These are phyloP conservation scores for Parnassius mnemosyne DNA, from an alignment of 2,888 invertebrate genomes.

Conservation along the genomic window DNA sequence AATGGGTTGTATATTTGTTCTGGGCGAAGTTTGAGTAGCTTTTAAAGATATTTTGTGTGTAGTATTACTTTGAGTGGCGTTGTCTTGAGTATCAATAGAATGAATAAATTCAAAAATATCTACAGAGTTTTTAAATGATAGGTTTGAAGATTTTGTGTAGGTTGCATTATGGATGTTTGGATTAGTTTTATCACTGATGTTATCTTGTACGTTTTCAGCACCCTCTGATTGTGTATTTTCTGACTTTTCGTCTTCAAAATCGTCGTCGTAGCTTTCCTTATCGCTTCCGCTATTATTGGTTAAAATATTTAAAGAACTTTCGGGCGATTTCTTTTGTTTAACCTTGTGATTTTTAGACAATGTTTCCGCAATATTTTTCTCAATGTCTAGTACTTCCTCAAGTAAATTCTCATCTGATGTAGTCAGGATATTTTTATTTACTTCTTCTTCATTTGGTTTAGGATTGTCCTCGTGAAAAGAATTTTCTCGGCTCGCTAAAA, in stretches of 20 bases:
- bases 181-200: conserved; percentile 27
- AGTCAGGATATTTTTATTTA: conserved; percentile 51
- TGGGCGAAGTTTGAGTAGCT: conserved; percentile 72
- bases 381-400: conserved; percentile 67
- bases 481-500: conserved; percentile 62
- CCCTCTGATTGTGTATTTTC: conserved; percentile 38
- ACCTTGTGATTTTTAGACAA: conserved; percentile 45
- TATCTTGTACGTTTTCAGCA: conserved; percentile 12
- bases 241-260: conserved; percentile 72
- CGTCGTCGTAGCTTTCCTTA: conserved; percentile 65
- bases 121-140: conserved; percentile 65
- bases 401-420: conserved; percentile 73
- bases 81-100: conserved; percentile 64
- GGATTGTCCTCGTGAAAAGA: conserved; percentile 53
- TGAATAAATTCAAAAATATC: conserved; percentile 72
- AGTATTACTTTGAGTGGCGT: conserved; percentile 64
- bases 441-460: conserved; percentile 37
- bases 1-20: conserved; percentile 54
- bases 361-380: conserved; percentile 57
- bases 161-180: conserved; percentile 43
- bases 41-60: conserved; percentile 57
- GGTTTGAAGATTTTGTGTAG: conserved; percentile 51
- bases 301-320: conserved; percentile 32
- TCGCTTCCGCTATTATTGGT: conserved; percentile 37
- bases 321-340: conserved; percentile 31